Evolutionary conservation across 2,113 vertebrate genomes (phyloP).

Genomic region (Seriola rivoliana): DNA sequence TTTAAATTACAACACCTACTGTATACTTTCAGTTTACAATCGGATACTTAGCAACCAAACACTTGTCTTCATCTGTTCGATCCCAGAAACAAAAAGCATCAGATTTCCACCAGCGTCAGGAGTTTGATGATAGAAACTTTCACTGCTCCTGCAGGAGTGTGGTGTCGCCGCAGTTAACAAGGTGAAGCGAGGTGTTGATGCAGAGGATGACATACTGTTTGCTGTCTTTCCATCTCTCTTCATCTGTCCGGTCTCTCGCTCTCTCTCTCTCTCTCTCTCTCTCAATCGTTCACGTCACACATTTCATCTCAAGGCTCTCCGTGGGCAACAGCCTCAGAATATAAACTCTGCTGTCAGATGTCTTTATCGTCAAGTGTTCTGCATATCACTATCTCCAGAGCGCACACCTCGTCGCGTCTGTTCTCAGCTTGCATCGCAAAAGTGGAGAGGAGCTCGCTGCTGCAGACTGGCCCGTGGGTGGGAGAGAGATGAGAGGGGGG

Average conservation of each 20-base stretch:
- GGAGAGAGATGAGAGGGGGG: background rate
- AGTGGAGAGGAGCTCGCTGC: conserved; percentile 41
- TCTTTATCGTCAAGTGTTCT: conserved; percentile 29
- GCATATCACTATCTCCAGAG: conserved; percentile 19
- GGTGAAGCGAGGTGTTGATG: background rate
- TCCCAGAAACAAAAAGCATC: too few relatives aligned
- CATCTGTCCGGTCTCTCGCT: background rate
- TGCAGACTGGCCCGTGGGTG: conserved; percentile 59
- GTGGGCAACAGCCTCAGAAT: conserved; percentile 30
- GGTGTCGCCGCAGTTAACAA: background rate
- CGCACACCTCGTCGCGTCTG: conserved; percentile 14
- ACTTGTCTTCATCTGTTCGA: too few relatives aligned
- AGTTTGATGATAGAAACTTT: too few relatives aligned
- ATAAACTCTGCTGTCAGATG: conserved; percentile 40
- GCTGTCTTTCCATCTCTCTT: background rate
- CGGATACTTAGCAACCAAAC: too few relatives aligned
- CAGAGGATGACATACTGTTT: background rate
- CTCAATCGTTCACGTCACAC: background rate
- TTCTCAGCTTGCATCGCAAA: conserved; percentile 20
- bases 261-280: background rate
- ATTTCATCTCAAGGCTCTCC: conserved; percentile 17
- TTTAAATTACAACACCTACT: too few relatives aligned
- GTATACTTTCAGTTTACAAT: too few relatives aligned
- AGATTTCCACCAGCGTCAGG: too few relatives aligned
- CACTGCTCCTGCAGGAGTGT: background rate